Percentiles rank a stretch among this genome's conserved stretches.
Conservation (phyloP, 1,140 invertebrate species). For the Brachionus asplanchnoidis region DNA sequence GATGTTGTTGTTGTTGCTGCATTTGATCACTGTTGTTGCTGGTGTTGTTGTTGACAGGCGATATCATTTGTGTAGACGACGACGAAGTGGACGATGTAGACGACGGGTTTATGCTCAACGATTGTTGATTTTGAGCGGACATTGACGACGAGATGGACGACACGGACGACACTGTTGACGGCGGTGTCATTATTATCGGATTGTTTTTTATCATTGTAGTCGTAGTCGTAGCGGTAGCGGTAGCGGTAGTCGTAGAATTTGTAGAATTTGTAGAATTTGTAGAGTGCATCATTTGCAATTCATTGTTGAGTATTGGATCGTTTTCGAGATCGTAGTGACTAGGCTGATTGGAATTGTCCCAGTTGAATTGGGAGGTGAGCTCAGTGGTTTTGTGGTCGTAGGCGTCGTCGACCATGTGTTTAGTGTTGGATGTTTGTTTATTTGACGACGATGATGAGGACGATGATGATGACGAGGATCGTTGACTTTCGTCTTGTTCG, state of each 20-base stretch:
- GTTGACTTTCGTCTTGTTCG: too few species aligned
- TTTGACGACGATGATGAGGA: too few species aligned
- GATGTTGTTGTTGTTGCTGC: background rate
- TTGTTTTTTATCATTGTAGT: background rate
- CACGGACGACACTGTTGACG: conserved; percentile 32
- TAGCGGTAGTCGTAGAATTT: background rate
- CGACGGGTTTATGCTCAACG: conserved; percentile 27
- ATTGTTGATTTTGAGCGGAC: conserved; percentile 19
- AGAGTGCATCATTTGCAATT: background rate
- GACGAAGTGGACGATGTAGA: conserved; percentile 27
- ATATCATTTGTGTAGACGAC: conserved; percentile 34
- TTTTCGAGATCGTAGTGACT: conserved; percentile 31
- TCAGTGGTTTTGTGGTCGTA: background rate
- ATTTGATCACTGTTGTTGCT: background rate
- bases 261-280: background rate
- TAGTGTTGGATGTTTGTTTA: too few species aligned
- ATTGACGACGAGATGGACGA: conserved; percentile 3
- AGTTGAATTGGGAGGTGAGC: background rate
- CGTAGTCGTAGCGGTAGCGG: background rate
- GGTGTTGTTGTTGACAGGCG: background rate
- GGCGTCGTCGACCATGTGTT: background rate
- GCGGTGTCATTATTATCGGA: conserved; percentile 29
- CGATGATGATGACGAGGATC: too few species aligned
- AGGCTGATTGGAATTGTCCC: conserved; percentile 6
- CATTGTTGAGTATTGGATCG: conserved; percentile 28